phyloP scores from a whole-genome alignment of 2,113 vertebrate genomes.

The Addax nasomaculatus region DNA sequence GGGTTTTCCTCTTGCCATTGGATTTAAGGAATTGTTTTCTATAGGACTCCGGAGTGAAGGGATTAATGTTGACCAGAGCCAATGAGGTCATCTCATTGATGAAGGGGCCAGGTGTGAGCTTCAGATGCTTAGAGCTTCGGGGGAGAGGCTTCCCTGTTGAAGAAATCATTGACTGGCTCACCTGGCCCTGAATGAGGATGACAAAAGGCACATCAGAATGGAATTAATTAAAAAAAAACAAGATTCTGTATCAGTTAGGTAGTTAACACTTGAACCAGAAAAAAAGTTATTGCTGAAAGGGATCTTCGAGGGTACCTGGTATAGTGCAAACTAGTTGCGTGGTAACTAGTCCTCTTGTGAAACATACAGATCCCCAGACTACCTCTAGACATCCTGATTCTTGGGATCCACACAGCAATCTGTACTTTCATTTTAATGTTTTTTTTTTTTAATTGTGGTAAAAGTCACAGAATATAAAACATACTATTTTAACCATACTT shows the following conservation, averaged over 20 bases:
- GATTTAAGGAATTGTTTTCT: conserved; percentile 74
- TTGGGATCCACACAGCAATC: not conserved
- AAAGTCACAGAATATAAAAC: not conserved
- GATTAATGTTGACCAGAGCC: conserved; percentile 92
- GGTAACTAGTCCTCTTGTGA: not conserved
- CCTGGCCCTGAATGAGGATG: conserved; percentile 81
- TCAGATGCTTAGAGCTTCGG: conserved; percentile 73
- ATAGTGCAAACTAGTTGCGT: not conserved
- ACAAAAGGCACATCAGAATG: not conserved
- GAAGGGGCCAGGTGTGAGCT: conserved; percentile 65
- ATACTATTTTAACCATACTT: not conserved
- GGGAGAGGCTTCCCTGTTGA: conserved; percentile 76
- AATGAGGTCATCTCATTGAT: conserved; percentile 63
- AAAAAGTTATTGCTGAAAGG: not conserved
- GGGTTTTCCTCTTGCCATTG: conserved; percentile 81
- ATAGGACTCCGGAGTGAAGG: conserved; percentile 91
- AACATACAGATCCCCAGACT: not conserved
- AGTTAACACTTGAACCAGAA: not conserved
- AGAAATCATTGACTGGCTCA: conserved; percentile 82
- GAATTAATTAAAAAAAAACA: not conserved
- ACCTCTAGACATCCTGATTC: not conserved
- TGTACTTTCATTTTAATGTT: not conserved
- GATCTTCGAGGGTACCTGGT: not conserved
- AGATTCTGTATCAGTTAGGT: not conserved
- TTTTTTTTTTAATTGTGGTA: not conserved